These are phyloP conservation scores for Lysandra coridon DNA, from an alignment of 2,888 invertebrate species.

Conservation along the genomic window DNA sequence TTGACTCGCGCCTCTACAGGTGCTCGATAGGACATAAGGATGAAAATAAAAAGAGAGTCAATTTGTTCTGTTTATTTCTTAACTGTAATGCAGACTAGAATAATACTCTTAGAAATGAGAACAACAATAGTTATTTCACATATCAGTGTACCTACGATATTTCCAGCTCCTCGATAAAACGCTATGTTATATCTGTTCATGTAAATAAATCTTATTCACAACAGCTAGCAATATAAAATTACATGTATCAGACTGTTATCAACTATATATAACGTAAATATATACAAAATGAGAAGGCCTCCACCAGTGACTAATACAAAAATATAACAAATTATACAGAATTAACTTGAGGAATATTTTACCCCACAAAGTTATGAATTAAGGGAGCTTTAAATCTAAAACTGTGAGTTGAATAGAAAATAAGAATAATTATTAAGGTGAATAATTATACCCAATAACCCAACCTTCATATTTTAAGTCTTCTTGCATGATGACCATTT, in stretches of 20 bases:
- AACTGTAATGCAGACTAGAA: conserved; percentile 81
- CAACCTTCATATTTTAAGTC: not conserved
- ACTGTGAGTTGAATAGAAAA: conserved; percentile 9
- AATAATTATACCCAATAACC: too few species aligned
- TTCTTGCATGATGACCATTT: not conserved
- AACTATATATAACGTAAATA: conserved; percentile 44
- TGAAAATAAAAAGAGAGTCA: conserved; percentile 54
- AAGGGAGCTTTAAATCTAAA: too few species aligned
- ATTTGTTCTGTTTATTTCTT: conserved; percentile 79
- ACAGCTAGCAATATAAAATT: conserved; percentile 80
- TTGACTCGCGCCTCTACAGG: too few species aligned
- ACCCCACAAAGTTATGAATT: not conserved
- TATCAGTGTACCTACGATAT: conserved; percentile 77
- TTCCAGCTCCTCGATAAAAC: conserved; percentile 76
- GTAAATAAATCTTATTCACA: conserved; percentile 80
- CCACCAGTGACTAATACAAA: conserved; percentile 50
- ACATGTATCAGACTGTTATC: conserved; percentile 66
- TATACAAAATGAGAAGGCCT: conserved; percentile 42
- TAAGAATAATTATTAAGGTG: not conserved
- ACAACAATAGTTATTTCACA: conserved; percentile 80
- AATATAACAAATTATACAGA: not conserved
- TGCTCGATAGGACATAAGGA: too few species aligned
- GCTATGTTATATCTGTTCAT: conserved; percentile 78
- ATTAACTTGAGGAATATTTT: not conserved
- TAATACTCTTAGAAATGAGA: conserved; percentile 81